Evolutionary conservation across 2,113 vertebrate genomes (phyloP), one percentile per base, ranked within the genome.

Genomic region (Sinocyclocheilus grahami): DNA sequence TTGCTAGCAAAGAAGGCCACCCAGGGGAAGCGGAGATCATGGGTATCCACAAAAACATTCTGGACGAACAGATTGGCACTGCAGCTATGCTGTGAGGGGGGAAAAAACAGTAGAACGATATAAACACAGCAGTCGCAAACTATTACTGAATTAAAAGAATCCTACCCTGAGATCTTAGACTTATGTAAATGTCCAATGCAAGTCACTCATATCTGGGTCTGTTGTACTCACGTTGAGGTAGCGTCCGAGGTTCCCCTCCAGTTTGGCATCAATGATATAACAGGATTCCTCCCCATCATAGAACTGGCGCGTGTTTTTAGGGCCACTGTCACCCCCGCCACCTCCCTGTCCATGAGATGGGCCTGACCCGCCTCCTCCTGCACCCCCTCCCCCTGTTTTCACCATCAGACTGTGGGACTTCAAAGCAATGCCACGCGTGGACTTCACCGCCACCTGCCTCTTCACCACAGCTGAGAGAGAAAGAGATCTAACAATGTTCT

Each of bases 1-100:
- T 97, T 97, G 98, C 98, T 99, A 90, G 98, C 98, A 9, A 99
- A 99, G 94, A 99, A 99, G 3, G 98, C 98, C 42, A 99, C 98
- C 98, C 98, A 99, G 1, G 98, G 98, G 91, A 99, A 99, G 77
- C 98, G 96, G 58, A 99, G 95, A 87, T 99, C 98, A 0, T 99
- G 98, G 0, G 98, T 99, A 90, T 99, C 98, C 93, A 99, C 98
- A 1, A 99, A 99, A 42, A 99, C 98, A 0, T 99, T 99, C 95
- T 99, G 98, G 89, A 99, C 98, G 8, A 99, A 99, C 78, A 99
- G 97, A 94, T 99, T 99, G 0, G 98, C 97, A 55, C 88, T 89
- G 86, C 88, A 89, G 88, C 88, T 89, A 84, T 89, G 88, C 88
- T 89, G 86, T 83, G 51, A 3, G 2, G 37, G 37, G 13, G 51